Conservation (phyloP, 2,888 invertebrate genomes). For the Crocallis elinguaria region DNA sequence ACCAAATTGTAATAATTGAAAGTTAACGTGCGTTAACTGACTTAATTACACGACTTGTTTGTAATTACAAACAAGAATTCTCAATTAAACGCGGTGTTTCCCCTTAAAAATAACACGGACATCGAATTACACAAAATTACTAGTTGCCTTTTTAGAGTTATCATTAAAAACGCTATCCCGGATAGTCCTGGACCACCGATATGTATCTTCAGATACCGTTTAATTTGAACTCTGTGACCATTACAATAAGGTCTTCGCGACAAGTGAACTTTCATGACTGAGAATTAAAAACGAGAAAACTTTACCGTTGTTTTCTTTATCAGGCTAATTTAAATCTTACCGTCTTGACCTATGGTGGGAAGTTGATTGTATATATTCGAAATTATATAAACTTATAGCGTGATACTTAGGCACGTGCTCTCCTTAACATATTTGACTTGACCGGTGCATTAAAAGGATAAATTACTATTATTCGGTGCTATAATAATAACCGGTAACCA, state of each 20-base stretch:
- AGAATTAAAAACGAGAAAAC: slow-evolving; percentile 43
- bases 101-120: slow-evolving; percentile 49
- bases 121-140: slow-evolving; percentile 69
- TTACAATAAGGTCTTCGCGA: slow-evolving; percentile 17
- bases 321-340: slow-evolving; percentile 31
- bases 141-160: slow-evolving; percentile 54
- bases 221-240: slow-evolving; percentile 21
- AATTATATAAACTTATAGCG: slow-evolving; percentile 17
- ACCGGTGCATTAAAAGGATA: slow-evolving; percentile 10
- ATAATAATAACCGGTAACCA: no score
- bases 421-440: slow-evolving; percentile 34
- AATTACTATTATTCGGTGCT: slow-evolving; percentile 38
- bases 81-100: slow-evolving; percentile 67
- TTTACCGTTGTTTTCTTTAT: slow-evolving; percentile 25
- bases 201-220: slow-evolving; percentile 31
- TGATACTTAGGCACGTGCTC: slow-evolving; percentile 56
- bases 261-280: slow-evolving; percentile 31
- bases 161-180: slow-evolving; percentile 44
- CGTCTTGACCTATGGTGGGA: slow-evolving; percentile 25
- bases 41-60: slow-evolving; percentile 58
- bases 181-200: slow-evolving; percentile 39
- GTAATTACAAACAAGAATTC: no score
- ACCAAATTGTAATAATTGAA: slow-evolving; percentile 62
- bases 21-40: slow-evolving; percentile 59
- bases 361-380: slow-evolving; percentile 15